Base-by-base conservation (phyloP, 2,797 vertebrate species). In the Dendrocincla tyrannina region DNA sequence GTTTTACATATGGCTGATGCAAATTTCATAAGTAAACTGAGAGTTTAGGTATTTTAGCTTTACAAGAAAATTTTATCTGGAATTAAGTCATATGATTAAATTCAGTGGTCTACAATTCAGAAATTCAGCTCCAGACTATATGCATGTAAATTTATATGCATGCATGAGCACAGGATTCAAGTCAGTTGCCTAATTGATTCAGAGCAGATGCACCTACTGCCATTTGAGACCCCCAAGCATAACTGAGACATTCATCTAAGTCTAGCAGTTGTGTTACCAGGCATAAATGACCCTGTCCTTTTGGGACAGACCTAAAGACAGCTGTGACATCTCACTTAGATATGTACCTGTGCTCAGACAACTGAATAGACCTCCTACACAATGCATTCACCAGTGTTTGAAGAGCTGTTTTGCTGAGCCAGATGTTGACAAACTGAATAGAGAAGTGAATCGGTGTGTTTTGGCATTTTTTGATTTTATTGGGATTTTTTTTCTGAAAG, bases 61-160 rank as follows among this genome's bases (percentile, higher is more conserved):
- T 35, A 25, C 5, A 33, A 79, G 12, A 70, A 41, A 24, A 20
- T 82, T 47, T 68, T 35, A 20, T 15, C 28, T 20, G 17, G 9
- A 53, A 64, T 88, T 75, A 39, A 62, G 9, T 9, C 7, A 58
- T 72, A 28, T 4, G 52, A 37, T 25, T 68, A 27, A 75, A 74
- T 78, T 72, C 46, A 59, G 10, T 17, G 1, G 8, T 52, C 11
- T 64, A 33, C 11, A 53, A 33, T n/a, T 72, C 23, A 79, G 58
- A 75, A 18, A 23, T 47, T 63, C 24, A 46, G 9, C 10, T 75
- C 7, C 17, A 74, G 59, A 28, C 3, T 17, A 27, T 5, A 35
- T 8, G 28, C 3, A 42, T 2, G 20, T 32, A 66, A 1, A 22
- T 63, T 63, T 55, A 7, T 35, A 23, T 0, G 2, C 18, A 35